A percentile compares a stretch with the other conserved stretches of the same genome.
phyloP scores from a whole-genome alignment of 2,113 vertebrate species.

The Spea bombifrons region DNA sequence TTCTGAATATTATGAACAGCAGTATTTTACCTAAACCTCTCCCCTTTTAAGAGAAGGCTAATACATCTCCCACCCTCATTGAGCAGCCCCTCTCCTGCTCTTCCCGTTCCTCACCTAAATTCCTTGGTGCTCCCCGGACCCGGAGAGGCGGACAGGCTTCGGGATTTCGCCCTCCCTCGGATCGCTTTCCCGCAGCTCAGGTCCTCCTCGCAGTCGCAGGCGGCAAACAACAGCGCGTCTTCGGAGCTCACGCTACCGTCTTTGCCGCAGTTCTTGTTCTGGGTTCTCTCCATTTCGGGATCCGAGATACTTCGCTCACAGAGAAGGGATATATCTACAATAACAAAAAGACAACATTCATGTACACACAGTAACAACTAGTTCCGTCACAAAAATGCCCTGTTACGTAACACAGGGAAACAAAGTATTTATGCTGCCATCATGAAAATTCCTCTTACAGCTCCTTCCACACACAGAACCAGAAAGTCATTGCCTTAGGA shows the following conservation, averaged over 20 bases:
- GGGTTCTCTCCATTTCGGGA: conserved; percentile 60
- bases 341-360: neutral
- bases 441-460: neutral
- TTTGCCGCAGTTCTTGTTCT: conserved; percentile 52
- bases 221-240: conserved; percentile 67
- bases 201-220: conserved; percentile 71
- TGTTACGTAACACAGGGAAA: neutral
- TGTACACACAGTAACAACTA: neutral
- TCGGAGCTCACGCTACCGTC: conserved; percentile 63
- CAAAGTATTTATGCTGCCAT: neutral
- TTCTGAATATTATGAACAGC: no score
- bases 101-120: conserved; percentile 71
- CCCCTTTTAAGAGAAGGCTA: no score
- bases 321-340: conserved; percentile 45
- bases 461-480: neutral
- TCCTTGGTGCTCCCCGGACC: conserved; percentile 74
- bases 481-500: neutral
- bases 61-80: no score
- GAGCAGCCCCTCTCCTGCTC: neutral
- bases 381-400: neutral
- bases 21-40: no score
- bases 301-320: conserved; percentile 34
- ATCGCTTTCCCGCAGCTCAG: conserved; percentile 55
- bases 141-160: conserved; percentile 85
- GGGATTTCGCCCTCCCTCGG: conserved; percentile 73